Percentiles rank a stretch among this genome's conserved stretches.
phyloP scores from a whole-genome alignment of 1,140 invertebrate species.

The Phocides pigmalion region DNA sequence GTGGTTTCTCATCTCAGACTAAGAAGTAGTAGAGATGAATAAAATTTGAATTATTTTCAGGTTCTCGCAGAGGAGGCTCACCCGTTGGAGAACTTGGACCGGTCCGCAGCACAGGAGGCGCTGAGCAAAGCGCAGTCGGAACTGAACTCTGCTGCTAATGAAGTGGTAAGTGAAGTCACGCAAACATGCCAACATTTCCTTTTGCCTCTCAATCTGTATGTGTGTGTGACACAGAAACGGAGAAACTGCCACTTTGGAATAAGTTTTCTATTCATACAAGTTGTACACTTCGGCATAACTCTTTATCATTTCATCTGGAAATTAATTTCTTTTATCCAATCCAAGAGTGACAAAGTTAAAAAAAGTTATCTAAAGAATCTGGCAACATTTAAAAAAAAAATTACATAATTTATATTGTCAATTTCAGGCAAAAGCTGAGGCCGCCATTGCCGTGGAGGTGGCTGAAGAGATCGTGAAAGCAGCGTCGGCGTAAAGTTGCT shows the following conservation, averaged over 20 bases:
- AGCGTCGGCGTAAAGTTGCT: conserved; percentile 85
- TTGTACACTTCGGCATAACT: too few species aligned
- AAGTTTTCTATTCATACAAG: too few species aligned
- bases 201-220: too few species aligned
- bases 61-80: conserved; percentile 98
- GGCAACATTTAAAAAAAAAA: background rate
- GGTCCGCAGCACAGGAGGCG: conserved; percentile 90
- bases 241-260: too few species aligned
- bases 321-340: too few species aligned
- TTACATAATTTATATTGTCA: background rate
- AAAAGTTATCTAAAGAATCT: too few species aligned
- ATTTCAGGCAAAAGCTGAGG: conserved; percentile 93
- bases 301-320: too few species aligned
- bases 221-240: too few species aligned
- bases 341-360: too few species aligned
- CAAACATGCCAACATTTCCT: too few species aligned
- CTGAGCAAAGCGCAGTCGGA: conserved; percentile 93
- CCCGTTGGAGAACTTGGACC: conserved; percentile 93
- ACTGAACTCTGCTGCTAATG: conserved; percentile 90
- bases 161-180: conserved; percentile 83
- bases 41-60: conserved; percentile 60
- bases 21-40: too few species aligned
- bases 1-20: too few species aligned
- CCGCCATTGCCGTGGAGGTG: conserved; percentile 97
- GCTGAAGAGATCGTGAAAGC: conserved; percentile 96